Base-by-base conservation (phyloP, 2,113 vertebrate genomes). In the Vicugna pacos region DNA sequence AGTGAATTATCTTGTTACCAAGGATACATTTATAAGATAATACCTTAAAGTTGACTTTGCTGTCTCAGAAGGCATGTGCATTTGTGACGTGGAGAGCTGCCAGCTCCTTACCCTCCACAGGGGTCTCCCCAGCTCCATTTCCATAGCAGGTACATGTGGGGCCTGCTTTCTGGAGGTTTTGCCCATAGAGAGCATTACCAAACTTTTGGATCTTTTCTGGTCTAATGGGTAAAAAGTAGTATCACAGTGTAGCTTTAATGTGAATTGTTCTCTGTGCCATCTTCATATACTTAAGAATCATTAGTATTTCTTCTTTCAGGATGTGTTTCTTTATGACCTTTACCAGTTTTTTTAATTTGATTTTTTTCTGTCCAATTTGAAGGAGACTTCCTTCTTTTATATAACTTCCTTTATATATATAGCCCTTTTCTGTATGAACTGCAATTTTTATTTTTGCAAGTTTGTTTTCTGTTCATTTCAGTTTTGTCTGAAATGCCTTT, bases 291-390 rank as follows among this genome's bases (percentile, higher is more conserved):
- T 50, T 85, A 85, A 67, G 48, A n/a, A 30, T 73, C 22, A 67
- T 80, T 73, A 58, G 3, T n/a, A 64, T 65, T 96, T 93, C 24
- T 32, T 93, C 38, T 35, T 72, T 89, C n/a, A 87, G 62, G 42
- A 48, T 76, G 9, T 91, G 8, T 82, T 2, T 73, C 30, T 91
- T 73, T 26, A 26, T 54, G 15, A 87, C 65, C 5, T 17, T 48
- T 64, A 24, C 8, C 30, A 16, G 48, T 10, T 35, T 52, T 91
- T 67, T 93, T 22, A 32, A 65, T 56, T 26, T 82, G 42, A 46
- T 46, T 32, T 54, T 76, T 92, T 77, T 58, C 22, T 58, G 67
- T 77, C 30, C 8, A 48, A 22, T 30, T 84, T 35, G 30, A 64
- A 62, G 6, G 7, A 38, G 1, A 0, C 12, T 26, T 50, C 9